A percentile compares a stretch with the other conserved stretches of the same genome.
phyloP scores from a whole-genome alignment of 2,888 invertebrate genomes.

The Ceraclea dissimilis region DNA sequence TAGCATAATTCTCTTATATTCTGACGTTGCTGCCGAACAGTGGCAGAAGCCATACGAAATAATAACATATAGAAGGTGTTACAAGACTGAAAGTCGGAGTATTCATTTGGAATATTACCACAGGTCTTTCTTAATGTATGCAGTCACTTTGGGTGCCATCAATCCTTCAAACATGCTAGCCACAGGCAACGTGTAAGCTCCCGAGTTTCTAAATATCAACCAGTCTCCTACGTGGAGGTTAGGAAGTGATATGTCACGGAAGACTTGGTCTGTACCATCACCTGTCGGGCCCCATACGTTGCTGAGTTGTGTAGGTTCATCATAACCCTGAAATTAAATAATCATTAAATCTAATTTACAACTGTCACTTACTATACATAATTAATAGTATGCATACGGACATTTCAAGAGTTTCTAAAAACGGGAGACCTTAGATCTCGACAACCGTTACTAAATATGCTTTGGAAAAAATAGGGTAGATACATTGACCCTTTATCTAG shows the following conservation, averaged over 20 bases:
- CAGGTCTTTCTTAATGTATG: slow-evolving; percentile 51
- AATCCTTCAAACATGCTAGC: slow-evolving; percentile 95
- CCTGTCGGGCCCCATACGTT: slow-evolving; percentile 96
- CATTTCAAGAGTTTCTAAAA: too few relatives aligned
- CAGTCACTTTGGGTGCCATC: slow-evolving; percentile 66
- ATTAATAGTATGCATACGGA: too few relatives aligned
- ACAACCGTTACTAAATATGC: too few relatives aligned
- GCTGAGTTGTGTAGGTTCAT: slow-evolving; percentile 44
- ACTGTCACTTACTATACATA: too few relatives aligned
- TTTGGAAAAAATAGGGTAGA: too few relatives aligned
- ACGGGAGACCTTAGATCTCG: too few relatives aligned
- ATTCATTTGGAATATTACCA: slow-evolving; percentile 39
- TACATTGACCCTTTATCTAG: too few relatives aligned
- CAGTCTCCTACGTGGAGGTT: slow-evolving; percentile 68
- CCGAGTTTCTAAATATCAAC: slow-evolving; percentile 92
- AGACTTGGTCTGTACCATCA: slow-evolving; percentile 84
- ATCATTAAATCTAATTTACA: background rate
- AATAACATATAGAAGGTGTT: too few relatives aligned
- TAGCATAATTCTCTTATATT: too few relatives aligned
- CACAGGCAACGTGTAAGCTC: slow-evolving; percentile 92
- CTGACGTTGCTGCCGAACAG: too few relatives aligned
- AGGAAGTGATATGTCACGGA: slow-evolving; percentile 51
- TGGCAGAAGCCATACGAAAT: too few relatives aligned
- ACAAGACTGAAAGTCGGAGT: background rate
- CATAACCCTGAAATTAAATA: slow-evolving; percentile 1